Evolutionary conservation across 2,888 invertebrate genomes (phyloP).

Genomic region (Oscheius sp.): DNA sequence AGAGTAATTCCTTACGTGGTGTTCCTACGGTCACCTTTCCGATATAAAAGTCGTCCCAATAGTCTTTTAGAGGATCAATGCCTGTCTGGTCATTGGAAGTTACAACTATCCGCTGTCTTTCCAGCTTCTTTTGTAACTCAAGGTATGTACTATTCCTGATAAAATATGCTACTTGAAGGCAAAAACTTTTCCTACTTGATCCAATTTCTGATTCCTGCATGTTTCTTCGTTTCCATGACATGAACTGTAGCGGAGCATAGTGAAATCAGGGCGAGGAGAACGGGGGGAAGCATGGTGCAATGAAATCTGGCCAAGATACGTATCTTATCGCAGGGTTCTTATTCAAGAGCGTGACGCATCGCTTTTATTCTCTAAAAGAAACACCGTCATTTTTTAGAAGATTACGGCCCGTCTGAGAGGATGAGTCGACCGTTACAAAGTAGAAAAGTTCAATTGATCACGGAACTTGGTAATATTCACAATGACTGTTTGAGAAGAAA

Average conservation of each 20-base stretch:
- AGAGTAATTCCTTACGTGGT: slow-evolving; percentile 38
- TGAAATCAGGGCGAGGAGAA: background rate
- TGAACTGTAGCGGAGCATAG: background rate
- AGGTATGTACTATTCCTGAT: slow-evolving; percentile 2
- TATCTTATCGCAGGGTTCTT: slow-evolving; percentile 24
- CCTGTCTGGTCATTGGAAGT: slow-evolving; percentile 30
- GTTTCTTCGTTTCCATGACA: slow-evolving; percentile 13
- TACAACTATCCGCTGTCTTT: background rate
- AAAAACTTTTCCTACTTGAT: background rate
- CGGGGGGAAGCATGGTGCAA: background rate
- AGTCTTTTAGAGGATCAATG: slow-evolving; percentile 57
- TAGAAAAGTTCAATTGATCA: too few species aligned
- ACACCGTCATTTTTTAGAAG: background rate
- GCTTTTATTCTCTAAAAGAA: background rate
- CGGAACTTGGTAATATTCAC: too few species aligned
- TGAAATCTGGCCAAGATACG: background rate
- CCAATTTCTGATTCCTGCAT: background rate
- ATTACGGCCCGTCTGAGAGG: too few species aligned
- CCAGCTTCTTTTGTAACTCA: background rate
- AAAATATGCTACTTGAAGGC: background rate
- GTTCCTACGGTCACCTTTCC: slow-evolving; percentile 65
- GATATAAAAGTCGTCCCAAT: slow-evolving; percentile 66
- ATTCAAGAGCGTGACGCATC: slow-evolving; percentile 7
- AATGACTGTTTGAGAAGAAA: too few species aligned
- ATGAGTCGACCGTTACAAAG: too few species aligned